Evolutionary conservation across 92 coral and sea anemone genomes (phyloP).

Genomic region (Meandrina meandrites): DNA sequence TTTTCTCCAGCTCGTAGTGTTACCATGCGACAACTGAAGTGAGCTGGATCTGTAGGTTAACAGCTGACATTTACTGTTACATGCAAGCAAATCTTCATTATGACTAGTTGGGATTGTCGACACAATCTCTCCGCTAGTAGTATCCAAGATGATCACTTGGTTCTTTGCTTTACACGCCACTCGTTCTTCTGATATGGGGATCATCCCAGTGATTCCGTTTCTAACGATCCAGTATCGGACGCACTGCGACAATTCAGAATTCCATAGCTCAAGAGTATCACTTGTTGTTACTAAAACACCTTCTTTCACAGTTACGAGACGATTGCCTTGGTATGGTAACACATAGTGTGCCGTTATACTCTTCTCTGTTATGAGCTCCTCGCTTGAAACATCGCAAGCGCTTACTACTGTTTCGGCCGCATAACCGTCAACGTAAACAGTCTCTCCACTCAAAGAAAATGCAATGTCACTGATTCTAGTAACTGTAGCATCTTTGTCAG

Average conservation of each 20-base stretch:
- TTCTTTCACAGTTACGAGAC: not conserved
- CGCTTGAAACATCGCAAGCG: not conserved
- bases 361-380: not conserved
- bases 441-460: not conserved
- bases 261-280: constrained; percentile 17
- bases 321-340: not conserved
- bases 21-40: not conserved
- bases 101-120: not conserved
- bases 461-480: not conserved
- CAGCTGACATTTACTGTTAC: constrained; percentile 1
- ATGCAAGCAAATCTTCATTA: not conserved
- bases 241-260: constrained; percentile 5
- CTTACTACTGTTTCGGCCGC: not conserved
- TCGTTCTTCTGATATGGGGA: constrained; percentile 19
- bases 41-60: not conserved
- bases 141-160: not conserved
- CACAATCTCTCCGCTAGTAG: not conserved
- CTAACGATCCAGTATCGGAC: not conserved
- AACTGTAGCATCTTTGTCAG: not conserved
- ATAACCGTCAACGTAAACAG: not conserved
- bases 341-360: not conserved
- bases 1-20: not conserved
- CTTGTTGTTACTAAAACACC: no score
- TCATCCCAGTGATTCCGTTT: not conserved
- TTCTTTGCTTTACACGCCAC: not conserved